phyloP scores from a whole-genome alignment of 1,140 invertebrate species.

The Ceratosolen fusciceps region DNA sequence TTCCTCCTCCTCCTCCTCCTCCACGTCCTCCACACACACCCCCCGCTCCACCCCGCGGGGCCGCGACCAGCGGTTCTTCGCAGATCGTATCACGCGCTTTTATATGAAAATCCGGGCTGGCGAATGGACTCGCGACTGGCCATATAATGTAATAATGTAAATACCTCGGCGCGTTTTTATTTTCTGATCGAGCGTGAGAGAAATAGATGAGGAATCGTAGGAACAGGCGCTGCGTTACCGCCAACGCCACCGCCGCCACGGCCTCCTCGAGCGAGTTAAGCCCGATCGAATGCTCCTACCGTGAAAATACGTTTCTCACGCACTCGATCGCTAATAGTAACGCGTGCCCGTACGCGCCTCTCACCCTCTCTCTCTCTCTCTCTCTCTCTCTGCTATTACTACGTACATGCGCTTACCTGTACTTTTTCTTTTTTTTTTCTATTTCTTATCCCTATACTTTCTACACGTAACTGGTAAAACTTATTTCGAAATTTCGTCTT shows the following conservation, averaged over 20 bases:
- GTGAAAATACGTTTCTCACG: constrained; percentile 10
- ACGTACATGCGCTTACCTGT: neutral
- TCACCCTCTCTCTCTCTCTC: too few relatives aligned
- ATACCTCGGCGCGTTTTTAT: neutral
- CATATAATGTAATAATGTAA: too few relatives aligned
- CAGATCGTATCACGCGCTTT: constrained; percentile 8
- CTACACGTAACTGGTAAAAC: neutral
- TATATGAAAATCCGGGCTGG: too few relatives aligned
- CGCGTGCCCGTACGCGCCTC: too few relatives aligned
- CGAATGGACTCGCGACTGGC: too few relatives aligned
- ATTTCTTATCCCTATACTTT: too few relatives aligned
- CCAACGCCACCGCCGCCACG: too few relatives aligned
- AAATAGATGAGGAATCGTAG: neutral
- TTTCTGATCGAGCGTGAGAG: constrained; percentile 26
- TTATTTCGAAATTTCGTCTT: constrained; percentile 6
- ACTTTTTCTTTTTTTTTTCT: neutral
- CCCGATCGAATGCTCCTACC: constrained; percentile 10
- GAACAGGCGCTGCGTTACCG: too few relatives aligned
- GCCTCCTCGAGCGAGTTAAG: neutral
- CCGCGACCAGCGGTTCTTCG: neutral
- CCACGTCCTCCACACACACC: too few relatives aligned
- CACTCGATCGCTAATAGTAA: neutral
- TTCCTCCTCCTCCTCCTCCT: too few relatives aligned
- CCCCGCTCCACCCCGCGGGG: neutral
- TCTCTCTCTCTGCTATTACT: neutral